Evolutionary conservation across 2,888 invertebrate genomes (phyloP).

Genomic region (Tribolium freemani): DNA sequence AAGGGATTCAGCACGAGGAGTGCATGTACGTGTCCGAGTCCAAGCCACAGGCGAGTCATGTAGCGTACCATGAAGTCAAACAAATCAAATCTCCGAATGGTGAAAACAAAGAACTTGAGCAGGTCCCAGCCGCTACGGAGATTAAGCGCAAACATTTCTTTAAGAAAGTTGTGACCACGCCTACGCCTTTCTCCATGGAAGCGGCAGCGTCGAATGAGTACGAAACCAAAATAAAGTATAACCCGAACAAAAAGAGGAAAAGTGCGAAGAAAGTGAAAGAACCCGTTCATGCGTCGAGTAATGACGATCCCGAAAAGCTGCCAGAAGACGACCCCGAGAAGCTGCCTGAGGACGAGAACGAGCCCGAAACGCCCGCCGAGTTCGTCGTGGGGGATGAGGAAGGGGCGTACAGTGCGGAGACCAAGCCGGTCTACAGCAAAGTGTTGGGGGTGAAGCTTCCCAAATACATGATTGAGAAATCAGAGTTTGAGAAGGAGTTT

Average conservation of each 20-base stretch:
- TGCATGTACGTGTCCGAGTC: conserved; percentile 83
- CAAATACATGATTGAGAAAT: conserved; percentile 77
- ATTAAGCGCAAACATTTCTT: conserved; percentile 49
- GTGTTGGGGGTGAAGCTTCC: conserved; percentile 76
- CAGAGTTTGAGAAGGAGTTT: conserved; percentile 78
- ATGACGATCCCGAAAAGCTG: conserved; percentile 35
- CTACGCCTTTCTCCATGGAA: conserved; percentile 41
- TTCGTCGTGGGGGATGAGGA: conserved; percentile 71
- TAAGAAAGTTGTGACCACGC: conserved; percentile 45
- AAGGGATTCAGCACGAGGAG: conserved; percentile 81
- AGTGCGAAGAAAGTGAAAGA: conserved; percentile 43
- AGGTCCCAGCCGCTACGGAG: conserved; percentile 39
- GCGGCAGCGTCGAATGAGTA: conserved; percentile 56
- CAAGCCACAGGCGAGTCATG: conserved; percentile 75
- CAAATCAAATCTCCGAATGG: conserved; percentile 70
- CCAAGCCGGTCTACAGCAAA: conserved; percentile 76
- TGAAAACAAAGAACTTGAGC: conserved; percentile 38
- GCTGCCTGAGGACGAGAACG: conserved; percentile 60
- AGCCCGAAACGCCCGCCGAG: conserved; percentile 67
- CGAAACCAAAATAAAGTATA: conserved; percentile 50
- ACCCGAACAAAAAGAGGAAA: conserved; percentile 40
- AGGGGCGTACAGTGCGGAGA: conserved; percentile 78
- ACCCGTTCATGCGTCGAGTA: conserved; percentile 32
- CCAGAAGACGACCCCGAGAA: conserved; percentile 29
- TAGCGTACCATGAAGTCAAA: conserved; percentile 78